phyloP scores from a whole-genome alignment of 2,888 invertebrate species.

The Aspidiotus destructor region DNA sequence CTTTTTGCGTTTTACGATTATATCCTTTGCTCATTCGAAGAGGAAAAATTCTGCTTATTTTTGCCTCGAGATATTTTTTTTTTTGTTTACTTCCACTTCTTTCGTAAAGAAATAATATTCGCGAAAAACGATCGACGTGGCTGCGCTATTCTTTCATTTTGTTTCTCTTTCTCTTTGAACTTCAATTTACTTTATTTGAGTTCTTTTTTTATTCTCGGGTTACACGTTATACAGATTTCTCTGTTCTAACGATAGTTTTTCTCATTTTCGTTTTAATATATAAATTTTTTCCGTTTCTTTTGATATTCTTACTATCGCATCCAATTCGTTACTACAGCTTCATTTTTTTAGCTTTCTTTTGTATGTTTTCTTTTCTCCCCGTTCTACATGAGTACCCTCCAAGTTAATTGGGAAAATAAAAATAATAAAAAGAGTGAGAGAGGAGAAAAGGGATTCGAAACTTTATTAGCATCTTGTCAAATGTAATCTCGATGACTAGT shows the following conservation, averaged over 20 bases:
- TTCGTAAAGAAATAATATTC: not conserved
- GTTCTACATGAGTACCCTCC: no score
- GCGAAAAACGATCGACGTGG: conserved; percentile 22
- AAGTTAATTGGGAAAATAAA: not conserved
- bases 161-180: conserved; percentile 33
- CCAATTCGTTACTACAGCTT: not conserved
- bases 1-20: no score
- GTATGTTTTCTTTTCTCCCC: conserved; percentile 15
- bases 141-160: conserved; percentile 32
- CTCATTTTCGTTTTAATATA: not conserved
- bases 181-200: conserved; percentile 12
- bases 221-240: conserved; percentile 12
- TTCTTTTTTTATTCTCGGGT: not conserved
- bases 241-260: conserved; percentile 17
- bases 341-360: conserved; percentile 13
- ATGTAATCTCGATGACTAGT: not conserved
- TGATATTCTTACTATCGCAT: conserved; percentile 1
- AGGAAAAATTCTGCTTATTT: not conserved
- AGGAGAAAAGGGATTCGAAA: no score
- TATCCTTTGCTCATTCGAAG: no score
- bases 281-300: conserved; percentile 18
- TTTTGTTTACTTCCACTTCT: not conserved
- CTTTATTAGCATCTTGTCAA: no score
- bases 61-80: not conserved
- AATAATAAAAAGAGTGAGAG: not conserved